Conservation (phyloP, 2,797 vertebrate species). For the Todus mexicanus region DNA sequence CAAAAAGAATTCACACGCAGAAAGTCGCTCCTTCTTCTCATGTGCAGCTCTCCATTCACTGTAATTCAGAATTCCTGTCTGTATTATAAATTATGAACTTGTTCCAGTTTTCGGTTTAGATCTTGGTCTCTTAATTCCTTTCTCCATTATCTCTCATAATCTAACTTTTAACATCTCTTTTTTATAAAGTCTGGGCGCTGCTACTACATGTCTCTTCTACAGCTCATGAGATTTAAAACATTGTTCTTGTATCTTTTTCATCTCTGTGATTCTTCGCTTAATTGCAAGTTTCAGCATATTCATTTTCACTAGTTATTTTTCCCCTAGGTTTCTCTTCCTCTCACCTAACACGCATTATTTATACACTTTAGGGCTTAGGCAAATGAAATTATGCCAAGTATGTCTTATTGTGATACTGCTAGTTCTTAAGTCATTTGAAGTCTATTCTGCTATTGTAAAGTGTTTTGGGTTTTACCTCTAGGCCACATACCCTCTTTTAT, state of each 20-base stretch:
- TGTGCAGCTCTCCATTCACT: not conserved
- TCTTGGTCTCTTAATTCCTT: not conserved
- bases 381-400: not conserved
- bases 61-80: not conserved
- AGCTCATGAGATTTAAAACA: not conserved
- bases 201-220: not conserved
- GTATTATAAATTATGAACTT: not conserved
- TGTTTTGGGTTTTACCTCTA: not conserved
- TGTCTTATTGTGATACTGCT: not conserved
- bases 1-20: not conserved
- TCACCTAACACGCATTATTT: not conserved
- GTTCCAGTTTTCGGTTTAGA: not conserved
- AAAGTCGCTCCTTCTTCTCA: not conserved
- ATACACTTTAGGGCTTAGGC: not conserved
- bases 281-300: not conserved
- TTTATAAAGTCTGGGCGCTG: not conserved
- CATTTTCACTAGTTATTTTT: not conserved
- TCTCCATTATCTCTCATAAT: not conserved
- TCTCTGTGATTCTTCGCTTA: not conserved
- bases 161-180: not conserved
- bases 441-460: not conserved
- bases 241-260: not conserved
- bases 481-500: not conserved
- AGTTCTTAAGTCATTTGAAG: not conserved
- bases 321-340: not conserved